Base-by-base conservation (phyloP, 2,888 invertebrate species). In the Dicycla oo region DNA sequence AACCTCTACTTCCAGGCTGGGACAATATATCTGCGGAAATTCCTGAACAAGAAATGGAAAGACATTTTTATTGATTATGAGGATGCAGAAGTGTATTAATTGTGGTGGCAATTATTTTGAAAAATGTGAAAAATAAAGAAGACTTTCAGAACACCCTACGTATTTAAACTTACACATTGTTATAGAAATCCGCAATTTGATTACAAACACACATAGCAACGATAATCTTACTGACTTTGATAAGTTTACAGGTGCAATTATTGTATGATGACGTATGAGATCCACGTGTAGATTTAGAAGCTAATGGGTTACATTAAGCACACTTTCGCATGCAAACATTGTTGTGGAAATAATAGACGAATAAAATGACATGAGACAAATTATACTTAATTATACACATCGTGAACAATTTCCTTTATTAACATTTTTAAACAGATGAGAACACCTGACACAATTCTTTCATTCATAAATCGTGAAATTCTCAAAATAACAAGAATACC, bases 391-490 rank as follows among this genome's bases (percentile, higher is more conserved):
- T 73, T 78, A 45, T 47, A 56, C 61, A 63, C 64, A 70, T 54
- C 45, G 38, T 51, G 45, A 70, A 61, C 49, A 63, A 64, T 71
- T 75, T 75, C 49, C 56, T 66, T 71, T 58, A 78, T 63, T 81
- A 73, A 70, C 38, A 75, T 77, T 63, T 57, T 76, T 61, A 45
- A 71, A 65, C 38, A 51, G 62, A 58, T 51, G 63, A 67, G 51
- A 78, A 80, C 80, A 83, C 62, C 80, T 85, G 84, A 80, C 80
- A 82, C 73, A 61, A 74, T 81, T 82, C 60, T 77, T 84, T 71
- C 73, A 73, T 80, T 69, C 58, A 69, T 63, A 82, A 73, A 71
- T 82, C 77, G 75, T 75, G 20, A 78, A 78, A 81, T 82, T 82
- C 80, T 66, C 61, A 69, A 73, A 85, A 75, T 75, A 65, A 71